These are phyloP conservation scores for Graptemys geographica DNA, from an alignment of 2,797 vertebrate genomes.

Conservation along the genomic window DNA sequence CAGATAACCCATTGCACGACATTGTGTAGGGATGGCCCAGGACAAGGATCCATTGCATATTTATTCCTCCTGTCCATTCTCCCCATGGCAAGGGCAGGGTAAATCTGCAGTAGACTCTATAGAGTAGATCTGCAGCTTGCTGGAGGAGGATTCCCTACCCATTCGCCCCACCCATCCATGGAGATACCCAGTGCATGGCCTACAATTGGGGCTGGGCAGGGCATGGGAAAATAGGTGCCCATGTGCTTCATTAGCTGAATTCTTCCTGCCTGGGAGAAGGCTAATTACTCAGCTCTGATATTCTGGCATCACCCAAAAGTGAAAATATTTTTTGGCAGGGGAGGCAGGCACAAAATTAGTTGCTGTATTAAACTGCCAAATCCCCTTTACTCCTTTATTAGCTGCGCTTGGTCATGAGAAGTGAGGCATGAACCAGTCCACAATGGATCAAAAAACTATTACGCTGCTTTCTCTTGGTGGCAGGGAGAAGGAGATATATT, in stretches of 20 bases:
- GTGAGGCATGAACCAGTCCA: conserved; percentile 67
- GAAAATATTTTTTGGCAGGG: conserved; percentile 76
- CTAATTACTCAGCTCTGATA: conserved; percentile 73
- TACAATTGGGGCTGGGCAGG: conserved; percentile 24
- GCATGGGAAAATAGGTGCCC: conserved; percentile 37
- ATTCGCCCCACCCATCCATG: conserved; percentile 1
- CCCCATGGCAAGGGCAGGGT: not conserved
- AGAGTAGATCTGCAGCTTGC: not conserved
- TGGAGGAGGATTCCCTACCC: not conserved
- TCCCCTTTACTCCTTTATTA: conserved; percentile 77
- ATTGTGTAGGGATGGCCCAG: rapidly evolving
- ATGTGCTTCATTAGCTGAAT: conserved; percentile 35
- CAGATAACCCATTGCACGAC: not conserved
- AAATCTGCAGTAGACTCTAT: not conserved
- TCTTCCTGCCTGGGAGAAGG: conserved; percentile 49
- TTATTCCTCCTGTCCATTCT: not conserved
- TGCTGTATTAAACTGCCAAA: conserved; percentile 77
- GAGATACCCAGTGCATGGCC: rapidly evolving
- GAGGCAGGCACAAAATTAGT: conserved; percentile 74
- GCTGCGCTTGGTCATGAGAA: conserved; percentile 75
- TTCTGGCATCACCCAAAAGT: conserved; percentile 75
- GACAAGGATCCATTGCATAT: not conserved
- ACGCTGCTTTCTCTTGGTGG: conserved; percentile 66
- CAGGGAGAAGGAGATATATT: conserved; percentile 69
- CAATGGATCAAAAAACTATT: conserved; percentile 70